A percentile compares a stretch with the other conserved stretches of the same genome.
Conservation (phyloP, 2,888 invertebrate species). For the Gasteruption jaculator region DNA sequence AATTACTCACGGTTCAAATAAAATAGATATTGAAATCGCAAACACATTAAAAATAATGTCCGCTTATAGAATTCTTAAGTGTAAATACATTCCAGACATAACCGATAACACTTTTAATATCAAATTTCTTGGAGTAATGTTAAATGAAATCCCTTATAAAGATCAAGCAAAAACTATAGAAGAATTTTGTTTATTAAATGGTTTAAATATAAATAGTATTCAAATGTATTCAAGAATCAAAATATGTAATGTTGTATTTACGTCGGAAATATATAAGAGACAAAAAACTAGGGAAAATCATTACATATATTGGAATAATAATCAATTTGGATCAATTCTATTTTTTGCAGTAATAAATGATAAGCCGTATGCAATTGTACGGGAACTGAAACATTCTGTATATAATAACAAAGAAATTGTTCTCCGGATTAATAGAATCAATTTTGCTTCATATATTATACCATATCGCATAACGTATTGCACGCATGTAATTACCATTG, state of each 20-base stretch:
- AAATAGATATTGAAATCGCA: slow-evolving; percentile 15
- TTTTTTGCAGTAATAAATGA: slow-evolving; percentile 1
- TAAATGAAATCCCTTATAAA: neutral
- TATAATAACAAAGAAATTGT: neutral
- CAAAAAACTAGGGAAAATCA: slow-evolving; percentile 14
- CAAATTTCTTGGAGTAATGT: neutral
- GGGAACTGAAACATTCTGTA: neutral
- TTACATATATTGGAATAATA: slow-evolving; percentile 10
- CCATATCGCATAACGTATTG: no score
- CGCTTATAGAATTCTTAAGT: neutral
- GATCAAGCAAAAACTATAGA: neutral
- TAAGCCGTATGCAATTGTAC: slow-evolving; percentile 2
- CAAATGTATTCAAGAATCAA: neutral
- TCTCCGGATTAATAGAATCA: neutral
- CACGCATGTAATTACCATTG: slow-evolving; percentile 1
- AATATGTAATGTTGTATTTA: slow-evolving; percentile 6
- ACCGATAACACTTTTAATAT: neutral
- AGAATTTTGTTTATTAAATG: neutral
- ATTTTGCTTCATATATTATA: no score
- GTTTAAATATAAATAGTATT: neutral
- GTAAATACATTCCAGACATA: slow-evolving; percentile 1
- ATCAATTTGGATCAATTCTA: neutral
- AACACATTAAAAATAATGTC: slow-evolving; percentile 15
- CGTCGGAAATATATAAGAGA: slow-evolving; percentile 10
- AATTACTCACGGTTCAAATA: slow-evolving; percentile 14